Percentiles rank a stretch among this genome's conserved stretches.
Evolutionary conservation across 2,888 invertebrate genomes (phyloP).

Genomic region (Vesta saturnalis): DNA sequence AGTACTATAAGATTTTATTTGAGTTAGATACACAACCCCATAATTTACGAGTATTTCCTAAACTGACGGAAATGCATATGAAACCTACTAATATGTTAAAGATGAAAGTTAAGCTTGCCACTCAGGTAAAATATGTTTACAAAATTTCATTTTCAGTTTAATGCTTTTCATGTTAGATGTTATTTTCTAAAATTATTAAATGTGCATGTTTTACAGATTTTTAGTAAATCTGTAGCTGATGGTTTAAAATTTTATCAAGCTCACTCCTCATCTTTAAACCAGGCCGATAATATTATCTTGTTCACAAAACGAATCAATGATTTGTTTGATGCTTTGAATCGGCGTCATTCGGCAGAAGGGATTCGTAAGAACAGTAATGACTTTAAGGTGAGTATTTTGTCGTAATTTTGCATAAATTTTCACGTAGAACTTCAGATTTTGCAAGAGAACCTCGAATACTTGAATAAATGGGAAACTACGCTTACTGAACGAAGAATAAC

Average conservation of each 20-base stretch:
- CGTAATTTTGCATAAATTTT: no score
- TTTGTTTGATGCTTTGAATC: conserved; percentile 7
- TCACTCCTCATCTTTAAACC: not conserved
- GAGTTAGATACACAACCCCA: not conserved
- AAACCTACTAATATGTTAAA: not conserved
- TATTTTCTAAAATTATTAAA: no score
- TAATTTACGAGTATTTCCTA: conserved; percentile 15
- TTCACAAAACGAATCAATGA: conserved; percentile 9
- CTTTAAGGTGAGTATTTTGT: conserved; percentile 14
- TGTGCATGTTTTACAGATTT: conserved; percentile 21
- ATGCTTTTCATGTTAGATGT: no score
- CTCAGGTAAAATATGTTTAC: conserved; percentile 18
- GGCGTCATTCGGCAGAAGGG: not conserved
- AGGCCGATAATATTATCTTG: not conserved
- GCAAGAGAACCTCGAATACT: no score
- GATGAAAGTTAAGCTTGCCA: conserved; percentile 7
- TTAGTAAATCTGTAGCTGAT: conserved; percentile 9
- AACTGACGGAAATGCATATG: conserved; percentile 7
- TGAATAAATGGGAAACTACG: no score
- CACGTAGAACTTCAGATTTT: no score
- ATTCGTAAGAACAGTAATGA: conserved; percentile 6
- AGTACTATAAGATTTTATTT: not conserved
- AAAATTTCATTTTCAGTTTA: not conserved
- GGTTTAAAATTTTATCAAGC: not conserved
- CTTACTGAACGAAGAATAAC: no score